Evolutionary conservation across 2,888 invertebrate genomes (phyloP), one percentile per base, ranked within the genome.

Genomic region (Notodromas monacha): DNA sequence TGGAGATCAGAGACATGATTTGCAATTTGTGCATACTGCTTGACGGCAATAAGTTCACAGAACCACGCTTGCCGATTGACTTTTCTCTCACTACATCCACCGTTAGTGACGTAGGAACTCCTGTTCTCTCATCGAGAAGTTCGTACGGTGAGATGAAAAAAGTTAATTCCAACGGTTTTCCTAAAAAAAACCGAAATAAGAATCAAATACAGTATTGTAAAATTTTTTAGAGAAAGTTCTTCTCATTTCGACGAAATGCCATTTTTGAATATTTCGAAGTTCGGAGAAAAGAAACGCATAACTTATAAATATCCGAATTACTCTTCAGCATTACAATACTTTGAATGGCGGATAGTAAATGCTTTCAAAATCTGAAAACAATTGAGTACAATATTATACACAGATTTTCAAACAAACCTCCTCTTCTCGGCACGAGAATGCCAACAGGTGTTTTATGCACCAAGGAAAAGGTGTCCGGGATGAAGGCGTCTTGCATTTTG

Each of bases 81-180:
- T 73, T 56, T n/a, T 62, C 52, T 12, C 40, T 38, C 30, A 42
- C 45, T 47, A 54, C 51, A 42, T 79, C 77, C 11, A 64, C 56
- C 28, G 65, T 68, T 34, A 81, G 55, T 6, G 68, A 63, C 41
- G 68, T 63, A 26, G 69, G 57, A 4, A 64, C 61, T 40, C 65
- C 65, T 33, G 56, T 58, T 35, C 68, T 68, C 40, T 64, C 58
- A 45, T 74, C 72, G 40, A 84, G 55, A 30, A 84, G 55, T 47
- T 84, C 81, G 44, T 81, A 84, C 0, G 84, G 81, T 0, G 77
- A 73, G 3, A 84, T 70, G 48, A 84, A 84, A 49, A 81, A 89
- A 1, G 77, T 81, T 15, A 89, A 53, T 42, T 70, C 72, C 73
- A 86, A 73, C 1, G 86, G 73, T 45, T 81, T 77, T 34, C 77